phyloP scores from a whole-genome alignment of 2,888 invertebrate species.

The Caenorhabditis sp. region DNA sequence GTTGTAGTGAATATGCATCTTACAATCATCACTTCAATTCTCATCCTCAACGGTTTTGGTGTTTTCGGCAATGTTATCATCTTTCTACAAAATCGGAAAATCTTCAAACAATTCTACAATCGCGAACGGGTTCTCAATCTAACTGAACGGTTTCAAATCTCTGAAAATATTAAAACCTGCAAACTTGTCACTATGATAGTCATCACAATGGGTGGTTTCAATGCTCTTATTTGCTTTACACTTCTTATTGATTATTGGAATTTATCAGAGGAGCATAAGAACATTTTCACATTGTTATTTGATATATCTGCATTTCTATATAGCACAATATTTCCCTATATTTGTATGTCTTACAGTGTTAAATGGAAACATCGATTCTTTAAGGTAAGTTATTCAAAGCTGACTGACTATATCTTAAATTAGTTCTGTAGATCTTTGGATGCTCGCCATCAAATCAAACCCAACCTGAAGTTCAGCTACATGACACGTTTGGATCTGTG shows the following conservation, averaged over 20 bases:
- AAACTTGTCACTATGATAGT: not conserved
- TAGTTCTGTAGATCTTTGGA: not conserved
- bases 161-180: not conserved
- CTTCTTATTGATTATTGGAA: not conserved
- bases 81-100: not conserved
- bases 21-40: not conserved
- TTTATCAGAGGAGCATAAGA: not conserved
- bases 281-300: not conserved
- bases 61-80: not conserved
- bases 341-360: not conserved
- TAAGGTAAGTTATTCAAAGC: not conserved
- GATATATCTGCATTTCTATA: not conserved
- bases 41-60: not conserved
- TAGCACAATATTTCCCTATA: not conserved
- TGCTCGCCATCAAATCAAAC: not conserved
- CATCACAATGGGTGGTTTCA: not conserved
- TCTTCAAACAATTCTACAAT: not conserved
- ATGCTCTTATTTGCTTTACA: not conserved
- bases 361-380: not conserved
- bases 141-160: not conserved
- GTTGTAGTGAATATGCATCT: not conserved
- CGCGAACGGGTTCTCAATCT: not conserved
- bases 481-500: not conserved
- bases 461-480: not conserved
- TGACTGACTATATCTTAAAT: not conserved